A percentile compares a stretch with the other conserved stretches of the same genome.
These are phyloP conservation scores for Micrasema minimum DNA, from an alignment of 1,140 invertebrate genomes.

Conservation along the genomic window DNA sequence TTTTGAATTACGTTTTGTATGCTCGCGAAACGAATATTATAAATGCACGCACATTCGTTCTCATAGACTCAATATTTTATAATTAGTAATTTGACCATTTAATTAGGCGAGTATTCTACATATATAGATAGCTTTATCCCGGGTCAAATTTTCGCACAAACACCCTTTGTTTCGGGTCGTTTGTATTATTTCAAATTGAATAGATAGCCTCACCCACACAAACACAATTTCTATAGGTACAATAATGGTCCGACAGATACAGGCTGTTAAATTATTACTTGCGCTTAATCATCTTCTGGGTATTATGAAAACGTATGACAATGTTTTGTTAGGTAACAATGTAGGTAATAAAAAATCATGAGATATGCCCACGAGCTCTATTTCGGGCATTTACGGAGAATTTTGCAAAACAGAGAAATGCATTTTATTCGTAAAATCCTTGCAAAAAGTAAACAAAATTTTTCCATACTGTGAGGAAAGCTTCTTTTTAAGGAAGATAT, in stretches of 20 bases:
- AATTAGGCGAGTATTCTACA: conserved; percentile 25
- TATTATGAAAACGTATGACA: conserved; percentile 34
- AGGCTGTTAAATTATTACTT: conserved; percentile 37
- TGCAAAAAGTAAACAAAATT: too few relatives aligned
- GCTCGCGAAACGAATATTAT: background rate
- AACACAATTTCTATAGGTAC: background rate
- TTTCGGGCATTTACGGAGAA: too few relatives aligned
- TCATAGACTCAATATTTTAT: conserved; percentile 24
- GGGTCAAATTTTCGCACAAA: conserved; percentile 28
- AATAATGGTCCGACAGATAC: conserved; percentile 12
- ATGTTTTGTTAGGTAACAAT: conserved; percentile 30
- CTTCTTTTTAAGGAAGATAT: too few relatives aligned
- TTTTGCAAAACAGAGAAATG: too few relatives aligned
- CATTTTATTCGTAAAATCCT: too few relatives aligned
- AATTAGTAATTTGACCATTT: conserved; percentile 24
- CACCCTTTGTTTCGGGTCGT: conserved; percentile 30
- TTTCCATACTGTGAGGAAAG: too few relatives aligned
- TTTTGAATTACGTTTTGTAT: too few relatives aligned
- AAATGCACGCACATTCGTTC: conserved; percentile 16
- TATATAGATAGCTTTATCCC: background rate
- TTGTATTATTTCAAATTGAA: conserved; percentile 43
- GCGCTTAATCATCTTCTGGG: conserved; percentile 22
- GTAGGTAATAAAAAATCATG: too few relatives aligned
- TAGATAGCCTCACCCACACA: background rate
- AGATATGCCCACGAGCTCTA: too few relatives aligned